phyloP scores from a whole-genome alignment of 92 coral and sea anemone genomes.

The Hydrozoanthus gracilis region DNA sequence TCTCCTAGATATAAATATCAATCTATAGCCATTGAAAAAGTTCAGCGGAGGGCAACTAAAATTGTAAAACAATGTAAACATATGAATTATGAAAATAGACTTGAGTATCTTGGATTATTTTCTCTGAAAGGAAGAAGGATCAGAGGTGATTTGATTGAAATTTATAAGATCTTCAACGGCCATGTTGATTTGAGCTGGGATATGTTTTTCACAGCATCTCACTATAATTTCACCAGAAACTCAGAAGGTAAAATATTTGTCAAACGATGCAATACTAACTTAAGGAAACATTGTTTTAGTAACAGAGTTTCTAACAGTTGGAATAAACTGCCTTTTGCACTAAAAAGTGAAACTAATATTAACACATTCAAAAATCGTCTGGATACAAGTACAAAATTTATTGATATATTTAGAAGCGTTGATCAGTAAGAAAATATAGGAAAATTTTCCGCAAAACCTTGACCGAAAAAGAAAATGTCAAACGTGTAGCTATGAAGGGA shows the following conservation, averaged over 20 bases:
- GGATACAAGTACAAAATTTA: neutral
- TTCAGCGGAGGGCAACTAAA: constrained; percentile 15
- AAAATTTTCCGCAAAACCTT: neutral
- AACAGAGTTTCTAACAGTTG: constrained; percentile 12
- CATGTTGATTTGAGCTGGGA: constrained; percentile 11
- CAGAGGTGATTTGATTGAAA: constrained; percentile 9
- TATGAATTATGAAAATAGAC: constrained; percentile 14
- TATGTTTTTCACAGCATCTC: neutral
- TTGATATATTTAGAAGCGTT: neutral
- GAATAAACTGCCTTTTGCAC: constrained; percentile 6
- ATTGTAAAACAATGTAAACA: constrained; percentile 17
- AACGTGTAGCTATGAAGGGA: neutral
- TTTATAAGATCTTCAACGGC: constrained; percentile 5
- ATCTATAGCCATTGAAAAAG: constrained; percentile 19
- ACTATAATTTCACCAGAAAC: neutral
- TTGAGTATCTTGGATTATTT: neutral
- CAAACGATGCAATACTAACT: neutral
- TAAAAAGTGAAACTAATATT: constrained; percentile 4
- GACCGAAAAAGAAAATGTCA: neutral
- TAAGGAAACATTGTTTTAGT: constrained; percentile 6
- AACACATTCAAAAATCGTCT: constrained; percentile 13
- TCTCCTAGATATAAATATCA: constrained; percentile 6
- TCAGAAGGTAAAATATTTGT: constrained; percentile 8
- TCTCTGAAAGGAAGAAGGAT: constrained; percentile 15
- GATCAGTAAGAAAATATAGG: neutral